Percentiles rank a stretch among this genome's conserved stretches.
These are phyloP conservation scores for Procambarus clarkii DNA, from an alignment of 1,140 invertebrate genomes.

Conservation along the genomic window DNA sequence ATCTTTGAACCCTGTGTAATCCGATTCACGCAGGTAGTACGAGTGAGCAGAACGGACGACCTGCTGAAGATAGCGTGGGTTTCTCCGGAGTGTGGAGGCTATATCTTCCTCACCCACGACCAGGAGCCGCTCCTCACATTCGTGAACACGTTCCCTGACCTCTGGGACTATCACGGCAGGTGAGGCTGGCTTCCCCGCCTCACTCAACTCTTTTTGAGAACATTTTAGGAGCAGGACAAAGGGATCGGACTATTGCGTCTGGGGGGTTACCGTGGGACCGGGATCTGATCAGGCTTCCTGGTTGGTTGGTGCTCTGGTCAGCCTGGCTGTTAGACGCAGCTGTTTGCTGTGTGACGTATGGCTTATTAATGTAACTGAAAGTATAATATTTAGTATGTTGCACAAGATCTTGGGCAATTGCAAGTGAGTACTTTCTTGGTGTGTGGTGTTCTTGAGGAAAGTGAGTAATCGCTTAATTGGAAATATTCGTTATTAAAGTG, in stretches of 20 bases:
- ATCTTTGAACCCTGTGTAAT: too few relatives aligned
- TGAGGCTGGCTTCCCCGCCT: background rate
- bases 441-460: too few relatives aligned
- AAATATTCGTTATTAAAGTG: background rate
- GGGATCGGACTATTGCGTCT: background rate
- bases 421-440: too few relatives aligned
- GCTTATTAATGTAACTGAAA: too few relatives aligned
- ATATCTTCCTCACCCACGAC: slow-evolving; percentile 2
- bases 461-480: background rate
- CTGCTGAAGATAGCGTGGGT: slow-evolving; percentile 15
- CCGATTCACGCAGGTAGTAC: background rate
- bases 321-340: too few relatives aligned
- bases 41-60: slow-evolving; percentile 11
- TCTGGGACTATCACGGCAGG: slow-evolving; percentile 53
- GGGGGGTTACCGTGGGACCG: too few relatives aligned
- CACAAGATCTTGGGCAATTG: too few relatives aligned
- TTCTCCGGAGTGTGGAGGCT: background rate
- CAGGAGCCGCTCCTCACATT: slow-evolving; percentile 4
- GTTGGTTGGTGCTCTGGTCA: background rate
- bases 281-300: too few relatives aligned
- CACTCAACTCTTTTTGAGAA: background rate
- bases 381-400: too few relatives aligned
- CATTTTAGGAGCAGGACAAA: background rate
- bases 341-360: too few relatives aligned
- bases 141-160: slow-evolving; percentile 14